phyloP scores from a whole-genome alignment of 2,888 invertebrate genomes.

The Pollenia labialis region DNA sequence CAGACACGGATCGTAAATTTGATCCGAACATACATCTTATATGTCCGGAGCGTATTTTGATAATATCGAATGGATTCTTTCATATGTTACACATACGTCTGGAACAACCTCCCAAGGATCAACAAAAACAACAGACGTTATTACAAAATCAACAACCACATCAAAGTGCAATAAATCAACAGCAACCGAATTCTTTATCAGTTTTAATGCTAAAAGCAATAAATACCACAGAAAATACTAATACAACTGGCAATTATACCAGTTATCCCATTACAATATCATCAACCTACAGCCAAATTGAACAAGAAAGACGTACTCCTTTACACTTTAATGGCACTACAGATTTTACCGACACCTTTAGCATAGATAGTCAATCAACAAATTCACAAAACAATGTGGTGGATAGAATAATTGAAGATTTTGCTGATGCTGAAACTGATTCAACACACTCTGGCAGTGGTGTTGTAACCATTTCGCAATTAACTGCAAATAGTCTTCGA shows the following conservation, averaged over 20 bases:
- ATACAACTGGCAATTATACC: constrained; percentile 12
- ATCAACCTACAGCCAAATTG: constrained; percentile 52
- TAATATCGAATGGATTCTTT: constrained; percentile 93
- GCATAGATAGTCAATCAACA: constrained; percentile 69
- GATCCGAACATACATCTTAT: constrained; percentile 89
- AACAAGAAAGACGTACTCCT: constrained; percentile 72
- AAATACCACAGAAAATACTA: constrained; percentile 16
- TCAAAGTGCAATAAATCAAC: constrained; percentile 56
- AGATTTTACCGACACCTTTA: constrained; percentile 63
- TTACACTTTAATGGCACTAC: constrained; percentile 49
- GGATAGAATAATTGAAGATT: constrained; percentile 87
- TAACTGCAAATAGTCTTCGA: constrained; percentile 39
- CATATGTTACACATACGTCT: constrained; percentile 90
- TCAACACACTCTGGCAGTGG: constrained; percentile 81
- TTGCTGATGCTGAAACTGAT: constrained; percentile 87
- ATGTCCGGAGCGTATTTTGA: constrained; percentile 90
- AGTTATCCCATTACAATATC: constrained; percentile 1
- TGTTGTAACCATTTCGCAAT: constrained; percentile 66
- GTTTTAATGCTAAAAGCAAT: constrained; percentile 53
- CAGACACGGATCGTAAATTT: constrained; percentile 92
- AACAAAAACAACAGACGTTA: constrained; percentile 44
- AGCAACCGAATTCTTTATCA: constrained; percentile 41
- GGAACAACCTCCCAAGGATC: constrained; percentile 80
- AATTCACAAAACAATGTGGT: constrained; percentile 85
- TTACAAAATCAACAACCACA: constrained; percentile 30